Base-by-base conservation (phyloP, 2,888 invertebrate species). In the Cosmia pyralina region DNA sequence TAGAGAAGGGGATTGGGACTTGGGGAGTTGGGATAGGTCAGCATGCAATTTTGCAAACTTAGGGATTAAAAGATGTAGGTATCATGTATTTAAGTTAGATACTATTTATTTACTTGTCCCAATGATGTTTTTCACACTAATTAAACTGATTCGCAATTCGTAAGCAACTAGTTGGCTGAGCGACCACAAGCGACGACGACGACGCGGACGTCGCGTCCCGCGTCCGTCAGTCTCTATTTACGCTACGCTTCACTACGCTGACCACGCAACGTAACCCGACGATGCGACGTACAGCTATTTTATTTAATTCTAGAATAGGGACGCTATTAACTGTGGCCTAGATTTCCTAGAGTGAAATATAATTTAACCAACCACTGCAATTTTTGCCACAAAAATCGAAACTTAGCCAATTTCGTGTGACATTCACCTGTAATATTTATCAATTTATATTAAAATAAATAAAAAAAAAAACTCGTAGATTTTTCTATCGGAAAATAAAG, bases 241-340 rank as follows among this genome's bases (percentile, higher is more conserved):
- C 89, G 92, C 87, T 90, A 93, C 91, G 92, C 90, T 90, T 91
- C 91, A 92, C 92, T 93, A 91, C 89, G 88, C 90, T 88, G 88
- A 89, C 90, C 90, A 88, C 88, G 90, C 90, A 87, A 89, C 88
- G 90, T 90, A 87, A 89, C 84, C 87, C 83, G 88, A 73, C 73
- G 60, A 73, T 63, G 66, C 79, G 79, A 79, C 91, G 89, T 88
- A 86, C 82, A 84, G 85, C 88, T 89, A 87, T 88, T 90, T 91
- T 90, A 92, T 90, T 91, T 90, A 92, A 92, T 91, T 90, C 92
- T 93, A 92, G 92, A 91, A 92, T 91, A 92, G 90, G 90, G 90
- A 90, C 89, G 87, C 85, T 88, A 87, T 89, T 90, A 89, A 72
- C 79, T 89, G 53, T 92, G 93, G 89, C 94, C 95, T 94, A 94